phyloP scores from a whole-genome alignment of 2,888 invertebrate species.

The Aporophyla lueneburgensis region DNA sequence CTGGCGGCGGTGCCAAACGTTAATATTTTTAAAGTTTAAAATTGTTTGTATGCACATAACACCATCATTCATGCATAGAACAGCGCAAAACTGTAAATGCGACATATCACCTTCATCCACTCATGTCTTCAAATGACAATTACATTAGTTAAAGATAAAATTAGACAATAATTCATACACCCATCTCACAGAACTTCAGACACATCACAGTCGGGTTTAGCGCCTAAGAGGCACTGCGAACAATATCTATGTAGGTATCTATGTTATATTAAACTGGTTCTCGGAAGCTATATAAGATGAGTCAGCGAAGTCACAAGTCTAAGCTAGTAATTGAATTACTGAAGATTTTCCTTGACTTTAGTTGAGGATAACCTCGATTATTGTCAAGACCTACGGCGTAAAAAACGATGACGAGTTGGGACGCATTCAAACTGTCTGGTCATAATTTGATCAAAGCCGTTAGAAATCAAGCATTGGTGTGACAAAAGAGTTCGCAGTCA shows the following conservation, averaged over 20 bases:
- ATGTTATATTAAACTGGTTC: constrained; percentile 22
- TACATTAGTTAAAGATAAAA: background rate
- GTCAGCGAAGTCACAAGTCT: constrained; percentile 24
- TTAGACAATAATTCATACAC: no score
- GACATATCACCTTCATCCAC: no score
- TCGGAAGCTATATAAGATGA: constrained; percentile 31
- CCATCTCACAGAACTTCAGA: background rate
- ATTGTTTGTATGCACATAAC: no score
- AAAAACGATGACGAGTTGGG: background rate
- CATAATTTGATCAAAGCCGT: background rate
- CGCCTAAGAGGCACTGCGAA: background rate
- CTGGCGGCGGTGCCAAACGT: no score
- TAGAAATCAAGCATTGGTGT: background rate
- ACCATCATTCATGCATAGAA: no score
- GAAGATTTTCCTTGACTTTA: constrained; percentile 53
- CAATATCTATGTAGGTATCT: background rate
- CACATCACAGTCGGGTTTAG: background rate
- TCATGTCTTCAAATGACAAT: no score
- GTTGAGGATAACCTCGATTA: constrained; percentile 24
- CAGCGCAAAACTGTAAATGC: no score
- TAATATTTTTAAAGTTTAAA: no score
- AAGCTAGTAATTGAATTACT: constrained; percentile 47
- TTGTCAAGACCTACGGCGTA: background rate
- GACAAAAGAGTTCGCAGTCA: background rate
- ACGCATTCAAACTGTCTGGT: background rate